A percentile compares a stretch with the other conserved stretches of the same genome.
phyloP scores from a whole-genome alignment of 2,888 invertebrate species.

The Trichacis sp. region DNA sequence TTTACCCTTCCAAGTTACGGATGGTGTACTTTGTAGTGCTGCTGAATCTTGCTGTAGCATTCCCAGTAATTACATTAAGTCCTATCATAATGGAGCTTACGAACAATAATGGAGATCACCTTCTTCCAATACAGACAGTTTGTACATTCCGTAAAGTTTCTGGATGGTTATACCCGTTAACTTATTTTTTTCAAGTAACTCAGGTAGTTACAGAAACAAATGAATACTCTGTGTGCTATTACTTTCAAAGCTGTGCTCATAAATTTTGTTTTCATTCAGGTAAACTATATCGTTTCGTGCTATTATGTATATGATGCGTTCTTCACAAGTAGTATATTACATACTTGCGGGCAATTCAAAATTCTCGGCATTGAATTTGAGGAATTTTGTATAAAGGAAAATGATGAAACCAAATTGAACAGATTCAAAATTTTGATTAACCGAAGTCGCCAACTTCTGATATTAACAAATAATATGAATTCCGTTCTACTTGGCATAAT shows the following conservation, averaged over 20 bases:
- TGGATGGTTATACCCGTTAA: slow-evolving; percentile 9
- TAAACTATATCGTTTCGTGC: neutral
- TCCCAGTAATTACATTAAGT: neutral
- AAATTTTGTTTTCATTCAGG: no score
- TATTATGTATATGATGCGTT: slow-evolving; percentile 51
- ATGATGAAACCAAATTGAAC: neutral
- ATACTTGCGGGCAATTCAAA: slow-evolving; percentile 60
- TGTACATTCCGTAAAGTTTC: slow-evolving; percentile 15
- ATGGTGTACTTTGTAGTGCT: slow-evolving; percentile 40
- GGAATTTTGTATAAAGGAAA: no score
- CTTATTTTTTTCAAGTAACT: slow-evolving; percentile 13
- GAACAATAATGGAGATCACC: neutral
- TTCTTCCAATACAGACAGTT: slow-evolving; percentile 19
- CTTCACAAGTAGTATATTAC: slow-evolving; percentile 55
- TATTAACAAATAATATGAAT: slow-evolving; percentile 25
- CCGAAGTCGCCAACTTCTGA: slow-evolving; percentile 41
- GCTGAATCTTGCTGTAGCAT: slow-evolving; percentile 28
- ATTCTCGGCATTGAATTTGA: slow-evolving; percentile 45
- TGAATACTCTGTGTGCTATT: no score
- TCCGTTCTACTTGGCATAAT: slow-evolving; percentile 30
- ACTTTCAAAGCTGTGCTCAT: no score
- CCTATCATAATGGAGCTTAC: neutral
- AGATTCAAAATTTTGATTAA: slow-evolving; percentile 11
- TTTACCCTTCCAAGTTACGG: slow-evolving; percentile 40
- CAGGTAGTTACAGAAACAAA: no score